Base-by-base conservation (phyloP, 2,888 invertebrate species). In the Ariolimax columbianus region DNA sequence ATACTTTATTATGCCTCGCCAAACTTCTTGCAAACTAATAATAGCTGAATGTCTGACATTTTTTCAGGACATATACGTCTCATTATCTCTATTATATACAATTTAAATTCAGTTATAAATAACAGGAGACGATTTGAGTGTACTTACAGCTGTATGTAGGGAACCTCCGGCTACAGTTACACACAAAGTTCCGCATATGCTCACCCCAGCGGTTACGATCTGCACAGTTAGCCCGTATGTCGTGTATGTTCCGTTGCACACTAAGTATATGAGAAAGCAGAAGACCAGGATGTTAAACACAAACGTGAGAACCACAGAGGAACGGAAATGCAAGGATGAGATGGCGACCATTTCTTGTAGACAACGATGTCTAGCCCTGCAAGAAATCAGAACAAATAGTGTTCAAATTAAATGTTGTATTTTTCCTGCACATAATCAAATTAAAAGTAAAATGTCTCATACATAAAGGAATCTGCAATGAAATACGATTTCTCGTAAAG, bases 121-220 rank as follows among this genome's bases (percentile, higher is more conserved):
- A n/a, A n/a, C n/a, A n/a, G n/a, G n/a, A n/a, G n/a, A n/a, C n/a
- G 30, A 30, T 33, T 19, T 55, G 3, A 66, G 11, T 17, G 30
- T 36, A 78, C 78, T 78, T 63, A 78, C 78, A 30, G 78, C 78
- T n/a, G 38, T 78, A 33, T 59, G 40, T n/a, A 78, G 40, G 11
- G 43, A 26, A 1, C 78, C 63, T n/a, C 78, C 78, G 38, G 78
- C 78, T 40, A 78, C 36, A 11, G 78, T 78, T n/a, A 78, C n/a
- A 38, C 78, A 38, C n/a, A 78, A n/a, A 63, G 78, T 78, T 26
- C 59, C 78, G 26, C 38, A 38, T 3, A 78, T 63, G 19, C 78
- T 40, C 40, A 78, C 17, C 11, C 7, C 59, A 19, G 59, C 63
- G 9, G 59, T 26, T 33, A 78, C n/a, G 19, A 78, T 78, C 78